A percentile compares a stretch with the other conserved stretches of the same genome.
These are phyloP conservation scores for Lutraria lutraria DNA, from an alignment of 2,888 invertebrate genomes.

Conservation along the genomic window DNA sequence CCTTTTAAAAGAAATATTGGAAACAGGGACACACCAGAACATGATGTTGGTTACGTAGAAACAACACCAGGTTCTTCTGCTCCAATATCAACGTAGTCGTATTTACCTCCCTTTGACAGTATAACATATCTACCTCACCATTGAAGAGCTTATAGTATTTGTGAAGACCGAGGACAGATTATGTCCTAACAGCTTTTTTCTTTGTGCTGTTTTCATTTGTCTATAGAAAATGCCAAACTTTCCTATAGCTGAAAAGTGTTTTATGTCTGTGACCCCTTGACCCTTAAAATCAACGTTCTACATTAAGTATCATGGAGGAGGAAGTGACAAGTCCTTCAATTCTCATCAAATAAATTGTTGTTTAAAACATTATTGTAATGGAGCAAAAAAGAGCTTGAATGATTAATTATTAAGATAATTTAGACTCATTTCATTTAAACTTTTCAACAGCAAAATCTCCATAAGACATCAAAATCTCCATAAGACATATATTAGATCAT, in stretches of 20 bases:
- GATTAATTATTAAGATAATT: background rate
- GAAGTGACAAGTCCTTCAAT: background rate
- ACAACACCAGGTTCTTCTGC: slow-evolving; percentile 87
- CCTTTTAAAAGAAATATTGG: slow-evolving; percentile 74
- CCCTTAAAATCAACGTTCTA: background rate
- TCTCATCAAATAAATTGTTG: background rate
- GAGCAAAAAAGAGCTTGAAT: slow-evolving; percentile 4
- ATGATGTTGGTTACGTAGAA: slow-evolving; percentile 83
- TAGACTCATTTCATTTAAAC: background rate
- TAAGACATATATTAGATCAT: background rate
- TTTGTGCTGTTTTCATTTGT: background rate
- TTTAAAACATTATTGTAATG: background rate
- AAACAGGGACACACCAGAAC: slow-evolving; percentile 74
- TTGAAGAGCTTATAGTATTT: slow-evolving; percentile 41
- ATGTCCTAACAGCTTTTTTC: slow-evolving; percentile 26
- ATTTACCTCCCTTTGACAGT: slow-evolving; percentile 51
- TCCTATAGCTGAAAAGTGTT: slow-evolving; percentile 16
- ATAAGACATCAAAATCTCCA: background rate
- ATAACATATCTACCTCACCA: slow-evolving; percentile 55
- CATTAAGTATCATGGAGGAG: background rate
- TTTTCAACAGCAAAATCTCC: background rate
- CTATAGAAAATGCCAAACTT: slow-evolving; percentile 14
- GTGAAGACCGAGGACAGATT: slow-evolving; percentile 18
- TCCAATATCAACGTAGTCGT: slow-evolving; percentile 78
- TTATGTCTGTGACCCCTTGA: background rate